Evolutionary conservation across 2,888 invertebrate species (phyloP).

Genomic region (Entomobrya proxima): DNA sequence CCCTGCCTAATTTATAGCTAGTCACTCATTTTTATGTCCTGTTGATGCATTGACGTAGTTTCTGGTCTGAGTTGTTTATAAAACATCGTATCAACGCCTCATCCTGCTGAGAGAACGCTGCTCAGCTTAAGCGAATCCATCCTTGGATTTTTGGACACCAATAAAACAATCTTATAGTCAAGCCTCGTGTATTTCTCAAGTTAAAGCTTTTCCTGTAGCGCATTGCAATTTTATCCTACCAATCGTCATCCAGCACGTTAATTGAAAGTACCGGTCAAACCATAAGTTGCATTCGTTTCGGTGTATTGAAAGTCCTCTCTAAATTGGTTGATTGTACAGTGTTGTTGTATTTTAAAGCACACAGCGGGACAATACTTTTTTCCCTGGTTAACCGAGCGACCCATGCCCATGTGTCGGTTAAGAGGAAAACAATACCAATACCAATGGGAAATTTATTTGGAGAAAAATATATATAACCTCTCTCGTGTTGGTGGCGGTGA

Average conservation of each 20-base stretch:
- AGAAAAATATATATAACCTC: not conserved
- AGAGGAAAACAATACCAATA: not conserved
- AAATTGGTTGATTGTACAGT: no score
- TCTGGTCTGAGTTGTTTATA: not conserved
- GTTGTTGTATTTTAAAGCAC: not conserved
- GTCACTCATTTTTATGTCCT: slow-evolving; percentile 22
- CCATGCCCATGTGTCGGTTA: not conserved
- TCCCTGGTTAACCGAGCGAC: not conserved
- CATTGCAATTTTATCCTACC: not conserved
- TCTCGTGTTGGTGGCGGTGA: not conserved
- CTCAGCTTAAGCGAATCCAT: not conserved
- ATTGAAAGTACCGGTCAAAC: no score
- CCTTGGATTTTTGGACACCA: slow-evolving; percentile 11
- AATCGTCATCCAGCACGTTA: no score
- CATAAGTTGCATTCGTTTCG: no score
- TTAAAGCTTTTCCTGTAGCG: not conserved
- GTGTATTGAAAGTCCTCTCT: no score
- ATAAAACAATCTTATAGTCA: not conserved
- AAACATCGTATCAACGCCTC: slow-evolving; percentile 24
- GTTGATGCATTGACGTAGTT: not conserved
- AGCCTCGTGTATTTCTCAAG: not conserved
- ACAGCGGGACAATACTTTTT: not conserved
- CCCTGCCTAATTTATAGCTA: slow-evolving; percentile 13
- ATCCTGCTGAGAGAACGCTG: slow-evolving; percentile 13
- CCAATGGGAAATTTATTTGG: not conserved